Evolutionary conservation across 2,113 vertebrate species (phyloP), one percentile per base, ranked within the genome.

Genomic region (Erythrocebus patas): DNA sequence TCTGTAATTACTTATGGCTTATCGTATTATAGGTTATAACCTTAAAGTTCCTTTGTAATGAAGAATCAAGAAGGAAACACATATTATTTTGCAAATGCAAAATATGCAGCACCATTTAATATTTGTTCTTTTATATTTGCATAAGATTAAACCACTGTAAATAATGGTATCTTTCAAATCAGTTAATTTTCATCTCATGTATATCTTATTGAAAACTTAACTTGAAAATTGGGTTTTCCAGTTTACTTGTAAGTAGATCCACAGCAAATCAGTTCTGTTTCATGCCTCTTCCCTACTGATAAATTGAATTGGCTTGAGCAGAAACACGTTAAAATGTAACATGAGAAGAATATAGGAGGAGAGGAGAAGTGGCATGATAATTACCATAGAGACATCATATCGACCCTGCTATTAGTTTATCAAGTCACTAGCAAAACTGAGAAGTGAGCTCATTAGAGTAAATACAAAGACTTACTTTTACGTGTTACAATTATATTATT

Each of bases 201-300:
- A 80, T 89, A 97, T 97, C 94, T 97, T 97, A 98, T 89, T 97
- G 94, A 98, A 99, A 98, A 94, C 52, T 10, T 32, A 92, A 98
- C 87, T 98, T 98, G 97, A 98, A 99, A 99, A 98, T 95, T 98
- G 97, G 98, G 84, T 98, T 98, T 98, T 98, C 96, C 85, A 70
- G 86, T 98, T 98, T 98, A 89, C 97, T 97, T 98, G 97, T 96
- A 97, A 98, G 93, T 82, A 97, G 72, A 96, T 95, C 61, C 93
- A 98, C 97, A 98, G 90, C 13, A 98, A 98, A 97, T 98, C n/a
- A 57, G 35, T 48, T 25, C 38, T 91, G 72, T 95, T 98, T 98
- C 93, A 93, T 97, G 96, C 95, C 80, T 97, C 94, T 97, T 98
- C 4, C 91, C 87, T 98, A 25, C 98, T 97, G 95, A 98, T 95